Base-by-base conservation (phyloP, 2,888 invertebrate species). In the Subacronicta megacephala region DNA sequence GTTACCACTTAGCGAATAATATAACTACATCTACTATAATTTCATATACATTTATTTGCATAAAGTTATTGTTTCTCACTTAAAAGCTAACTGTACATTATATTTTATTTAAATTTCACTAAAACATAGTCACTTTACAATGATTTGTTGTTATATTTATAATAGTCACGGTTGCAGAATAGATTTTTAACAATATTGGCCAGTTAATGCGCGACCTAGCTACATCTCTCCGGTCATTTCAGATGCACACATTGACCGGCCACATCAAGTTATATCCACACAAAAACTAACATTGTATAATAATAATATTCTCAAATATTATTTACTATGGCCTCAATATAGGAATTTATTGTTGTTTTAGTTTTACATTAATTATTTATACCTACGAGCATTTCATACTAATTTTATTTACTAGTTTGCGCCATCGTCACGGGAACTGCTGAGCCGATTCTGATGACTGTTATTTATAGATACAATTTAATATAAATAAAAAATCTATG, bases 261-360 rank as follows among this genome's bases (percentile, higher is more conserved):
- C 31, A 46, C 0, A 53, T 26, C 37, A 10, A 36, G 13, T 53
- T 49, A 57, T 57, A 71, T 55, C 36, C 36, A 51, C 41, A 57
- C 57, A 54, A 67, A 69, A 47, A 54, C n/a, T 60, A 64, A 69
- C 57, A 66, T 33, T 55, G 69, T 57, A 66, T 70, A 64, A 63
- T 38, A 66, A 57, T 59, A 66, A 62, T 54, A 52, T 60, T 67
- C 41, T 50, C 43, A 42, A 62, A 66, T 53, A 70, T 65, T 54
- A 64, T 54, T 60, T 49, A 67, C 73, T 73, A 73, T 73, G 73
- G 73, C 73, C 70, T 57, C 73, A 45, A 12, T 37, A 46, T 70
- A 73, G 71, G 70, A 72, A 72, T 65, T 67, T 51, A 57, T 67
- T 62, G 70, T 63, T 58, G 51, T 42, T 53, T 54, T 58, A 69